Base-by-base conservation (phyloP, 2,888 invertebrate genomes). In the Bimastos eiseni region DNA sequence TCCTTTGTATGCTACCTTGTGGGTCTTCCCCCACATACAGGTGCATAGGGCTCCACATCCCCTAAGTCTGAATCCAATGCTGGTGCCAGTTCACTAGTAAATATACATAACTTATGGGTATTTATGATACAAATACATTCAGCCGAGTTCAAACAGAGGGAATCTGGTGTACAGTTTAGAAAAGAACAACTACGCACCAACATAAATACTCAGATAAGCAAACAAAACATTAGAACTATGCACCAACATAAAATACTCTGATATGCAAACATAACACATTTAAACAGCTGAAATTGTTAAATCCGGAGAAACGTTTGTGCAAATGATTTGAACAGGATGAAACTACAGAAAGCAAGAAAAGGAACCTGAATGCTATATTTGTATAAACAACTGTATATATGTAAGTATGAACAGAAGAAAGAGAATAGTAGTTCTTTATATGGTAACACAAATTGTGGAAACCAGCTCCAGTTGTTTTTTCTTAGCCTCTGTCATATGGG, bases 41-140 rank as follows among this genome's bases (percentile, higher is more conserved):
- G n/a, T n/a, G n/a, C n/a, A n/a, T n/a, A n/a, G n/a, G n/a, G n/a
- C n/a, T n/a, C n/a, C n/a, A n/a, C n/a, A n/a, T n/a, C n/a, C n/a
- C n/a, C n/a, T n/a, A n/a, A n/a, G n/a, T n/a, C n/a, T n/a, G n/a
- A n/a, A 70, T n/a, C 30, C 30, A n/a, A n/a, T n/a, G 70, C n/a
- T n/a, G n/a, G n/a, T 70, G n/a, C n/a, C 70, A 70, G 70, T 30
- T n/a, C 30, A 70, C n/a, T n/a, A 70, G n/a, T 55, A 17, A 11
- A 13, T 55, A 55, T 55, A 55, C 30, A 30, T 55, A 30, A 11
- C 3, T 55, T 49, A 24, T 49, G 24, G 19, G 49, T 6, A 24
- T 19, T 5, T 49, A 49, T 49, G 24, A 55, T 41, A 89, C 41
- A 89, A 36, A 89, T 55, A 89, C 90, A 89, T 89, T 49, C 90